These are phyloP conservation scores for Coronaproctus castanopsis DNA, from an alignment of 2,888 invertebrate genomes.

Conservation along the genomic window DNA sequence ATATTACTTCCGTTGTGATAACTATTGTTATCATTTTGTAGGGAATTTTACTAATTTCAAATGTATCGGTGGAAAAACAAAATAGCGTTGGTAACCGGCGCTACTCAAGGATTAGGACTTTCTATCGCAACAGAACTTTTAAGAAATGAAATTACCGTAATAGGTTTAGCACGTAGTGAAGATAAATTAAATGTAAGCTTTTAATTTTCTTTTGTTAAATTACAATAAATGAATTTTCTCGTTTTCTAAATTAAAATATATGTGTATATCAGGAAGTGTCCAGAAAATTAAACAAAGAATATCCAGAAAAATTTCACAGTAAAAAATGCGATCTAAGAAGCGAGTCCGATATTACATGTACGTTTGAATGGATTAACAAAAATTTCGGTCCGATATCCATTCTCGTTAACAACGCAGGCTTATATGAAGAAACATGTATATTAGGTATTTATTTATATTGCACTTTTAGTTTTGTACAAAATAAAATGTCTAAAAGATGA, in stretches of 20 bases:
- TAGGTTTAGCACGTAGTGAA: not conserved
- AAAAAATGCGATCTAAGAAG: not conserved
- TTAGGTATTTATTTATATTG: too few relatives aligned
- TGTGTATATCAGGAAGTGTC: not conserved
- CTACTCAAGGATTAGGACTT: not conserved
- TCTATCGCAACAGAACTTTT: not conserved
- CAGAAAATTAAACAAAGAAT: not conserved
- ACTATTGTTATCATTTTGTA: too few relatives aligned
- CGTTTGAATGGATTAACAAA: not conserved
- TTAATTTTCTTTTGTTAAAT: not conserved
- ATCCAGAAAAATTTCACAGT: not conserved
- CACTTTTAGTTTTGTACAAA: too few relatives aligned
- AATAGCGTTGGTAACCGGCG: not conserved
- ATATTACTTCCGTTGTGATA: too few relatives aligned
- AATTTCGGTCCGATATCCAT: not conserved
- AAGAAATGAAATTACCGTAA: not conserved
- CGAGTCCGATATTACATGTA: not conserved
- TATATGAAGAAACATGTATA: not conserved
- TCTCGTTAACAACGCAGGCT: not conserved
- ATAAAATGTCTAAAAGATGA: too few relatives aligned
- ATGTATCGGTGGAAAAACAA: not conserved
- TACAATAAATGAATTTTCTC: too few relatives aligned
- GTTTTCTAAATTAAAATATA: too few relatives aligned
- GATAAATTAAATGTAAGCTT: not conserved
- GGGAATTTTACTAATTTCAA: too few relatives aligned